Conservation (phyloP, 2,888 invertebrate genomes). For the Anoncus sp. region DNA sequence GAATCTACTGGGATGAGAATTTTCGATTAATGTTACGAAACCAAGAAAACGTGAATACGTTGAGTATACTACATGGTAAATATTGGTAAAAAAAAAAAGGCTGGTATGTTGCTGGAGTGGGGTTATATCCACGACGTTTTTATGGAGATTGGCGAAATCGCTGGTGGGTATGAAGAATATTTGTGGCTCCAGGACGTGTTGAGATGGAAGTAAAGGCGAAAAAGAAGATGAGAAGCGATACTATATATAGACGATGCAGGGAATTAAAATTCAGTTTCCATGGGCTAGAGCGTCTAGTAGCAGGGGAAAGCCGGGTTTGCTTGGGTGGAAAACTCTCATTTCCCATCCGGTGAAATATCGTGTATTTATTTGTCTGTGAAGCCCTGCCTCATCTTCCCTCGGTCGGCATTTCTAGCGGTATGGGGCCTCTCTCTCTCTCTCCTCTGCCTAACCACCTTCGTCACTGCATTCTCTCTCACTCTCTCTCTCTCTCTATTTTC, state of each 20-base stretch:
- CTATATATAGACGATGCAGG: constrained; percentile 54
- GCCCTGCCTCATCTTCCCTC: constrained; percentile 74
- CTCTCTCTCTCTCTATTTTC: constrained; percentile 19
- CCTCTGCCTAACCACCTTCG: constrained; percentile 23
- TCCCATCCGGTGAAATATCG: constrained; percentile 82
- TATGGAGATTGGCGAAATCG: constrained; percentile 44
- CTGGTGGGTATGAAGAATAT: constrained; percentile 37
- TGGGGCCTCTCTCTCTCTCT: constrained; percentile 24
- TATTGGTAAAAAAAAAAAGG: constrained; percentile 24
- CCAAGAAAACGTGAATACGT: constrained; percentile 7
- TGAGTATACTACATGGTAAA: constrained; percentile 8
- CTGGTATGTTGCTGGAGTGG: not conserved
- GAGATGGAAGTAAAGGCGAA: constrained; percentile 43
- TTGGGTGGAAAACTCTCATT: constrained; percentile 78
- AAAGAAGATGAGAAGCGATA: constrained; percentile 38
- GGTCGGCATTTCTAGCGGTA: constrained; percentile 65
- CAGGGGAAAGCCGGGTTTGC: constrained; percentile 70
- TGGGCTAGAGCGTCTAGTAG: constrained; percentile 69
- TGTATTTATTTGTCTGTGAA: constrained; percentile 82
- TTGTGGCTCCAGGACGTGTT: constrained; percentile 35
- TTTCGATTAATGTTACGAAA: not conserved
- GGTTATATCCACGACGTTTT: constrained; percentile 32
- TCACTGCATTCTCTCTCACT: constrained; percentile 17
- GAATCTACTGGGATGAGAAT: constrained; percentile 1
- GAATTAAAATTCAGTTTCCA: constrained; percentile 81